phyloP scores from a whole-genome alignment of 2,113 vertebrate genomes.

The Triplophysa siluroides region DNA sequence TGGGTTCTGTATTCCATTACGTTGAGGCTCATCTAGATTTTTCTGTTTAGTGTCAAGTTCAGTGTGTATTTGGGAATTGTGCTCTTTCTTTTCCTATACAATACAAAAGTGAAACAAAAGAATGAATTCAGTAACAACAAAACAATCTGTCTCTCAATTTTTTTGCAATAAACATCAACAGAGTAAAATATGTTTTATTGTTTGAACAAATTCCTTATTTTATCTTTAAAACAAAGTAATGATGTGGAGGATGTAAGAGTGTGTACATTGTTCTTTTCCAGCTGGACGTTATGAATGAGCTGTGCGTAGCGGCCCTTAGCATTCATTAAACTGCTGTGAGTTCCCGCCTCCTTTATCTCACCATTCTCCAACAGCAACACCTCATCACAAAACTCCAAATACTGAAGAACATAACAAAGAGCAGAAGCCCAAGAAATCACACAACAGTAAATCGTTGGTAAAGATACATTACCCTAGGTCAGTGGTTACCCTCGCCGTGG shows the following conservation, averaged over 20 bases:
- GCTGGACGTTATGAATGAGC: slow-evolving; percentile 74
- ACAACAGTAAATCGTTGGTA: neutral
- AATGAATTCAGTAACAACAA: neutral
- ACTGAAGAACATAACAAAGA: slow-evolving; percentile 61
- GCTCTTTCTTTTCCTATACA: slow-evolving; percentile 53
- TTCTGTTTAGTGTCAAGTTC: slow-evolving; percentile 24
- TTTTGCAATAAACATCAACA: neutral
- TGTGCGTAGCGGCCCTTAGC: slow-evolving; percentile 73
- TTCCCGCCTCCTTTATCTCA: slow-evolving; percentile 76
- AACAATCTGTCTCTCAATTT: neutral
- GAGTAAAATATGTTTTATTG: neutral
- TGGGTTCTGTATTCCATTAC: slow-evolving; percentile 62
- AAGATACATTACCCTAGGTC: neutral
- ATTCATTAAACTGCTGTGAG: slow-evolving; percentile 73
- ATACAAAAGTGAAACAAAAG: neutral
- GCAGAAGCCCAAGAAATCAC: neutral
- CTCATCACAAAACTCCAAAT: slow-evolving; percentile 83
- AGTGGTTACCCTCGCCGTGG: too few relatives aligned
- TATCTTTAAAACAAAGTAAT: neutral
- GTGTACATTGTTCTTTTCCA: slow-evolving; percentile 71
- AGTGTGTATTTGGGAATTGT: slow-evolving; percentile 12
- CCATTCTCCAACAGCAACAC: slow-evolving; percentile 81
- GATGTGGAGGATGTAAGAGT: neutral
- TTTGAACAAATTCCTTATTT: neutral
- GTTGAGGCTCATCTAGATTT: neutral